Percentiles rank a stretch among this genome's conserved stretches.
Evolutionary conservation across 1,140 invertebrate species (phyloP).

Genomic region (Liolophura sinensis): DNA sequence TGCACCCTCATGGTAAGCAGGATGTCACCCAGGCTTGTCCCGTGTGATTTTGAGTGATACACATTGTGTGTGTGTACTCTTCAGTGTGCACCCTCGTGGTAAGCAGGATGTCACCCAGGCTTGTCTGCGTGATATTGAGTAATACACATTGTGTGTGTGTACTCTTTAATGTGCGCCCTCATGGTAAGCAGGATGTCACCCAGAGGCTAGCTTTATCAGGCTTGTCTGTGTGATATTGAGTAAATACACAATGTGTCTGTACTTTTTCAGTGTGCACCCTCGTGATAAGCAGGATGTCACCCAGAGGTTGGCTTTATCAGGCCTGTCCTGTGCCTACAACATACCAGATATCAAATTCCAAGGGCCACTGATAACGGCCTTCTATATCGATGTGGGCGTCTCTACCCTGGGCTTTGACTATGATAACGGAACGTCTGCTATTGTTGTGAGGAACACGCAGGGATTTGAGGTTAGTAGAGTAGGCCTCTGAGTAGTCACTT

Average conservation of each 20-base stretch:
- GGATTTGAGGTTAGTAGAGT: slow-evolving; percentile 19
- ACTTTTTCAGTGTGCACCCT: slow-evolving; percentile 42
- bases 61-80: not conserved
- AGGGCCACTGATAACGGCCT: slow-evolving; percentile 29
- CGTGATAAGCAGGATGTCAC: slow-evolving; percentile 47
- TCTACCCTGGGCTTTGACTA: slow-evolving; percentile 18
- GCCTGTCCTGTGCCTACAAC: slow-evolving; percentile 42
- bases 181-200: not conserved
- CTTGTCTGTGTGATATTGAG: not conserved
- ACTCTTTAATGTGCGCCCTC: slow-evolving; percentile 40
- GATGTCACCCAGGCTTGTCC: not conserved
- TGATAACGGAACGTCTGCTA: slow-evolving; percentile 15
- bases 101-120: not conserved
- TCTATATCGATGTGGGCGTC: slow-evolving; percentile 17
- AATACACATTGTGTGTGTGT: not conserved
- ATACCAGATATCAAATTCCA: slow-evolving; percentile 19
- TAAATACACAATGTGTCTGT: not conserved
- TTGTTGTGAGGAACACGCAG: slow-evolving; percentile 5
- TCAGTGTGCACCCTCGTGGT: not conserved
- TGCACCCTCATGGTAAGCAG: not conserved
- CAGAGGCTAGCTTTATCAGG: slow-evolving; percentile 25
- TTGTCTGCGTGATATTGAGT: not conserved
- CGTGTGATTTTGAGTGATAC: not conserved
- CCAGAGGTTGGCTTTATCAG: slow-evolving; percentile 29
- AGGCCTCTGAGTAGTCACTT: too few relatives aligned